These are phyloP conservation scores for Heliconius erato DNA, from an alignment of 2,888 invertebrate genomes.

Conservation along the genomic window DNA sequence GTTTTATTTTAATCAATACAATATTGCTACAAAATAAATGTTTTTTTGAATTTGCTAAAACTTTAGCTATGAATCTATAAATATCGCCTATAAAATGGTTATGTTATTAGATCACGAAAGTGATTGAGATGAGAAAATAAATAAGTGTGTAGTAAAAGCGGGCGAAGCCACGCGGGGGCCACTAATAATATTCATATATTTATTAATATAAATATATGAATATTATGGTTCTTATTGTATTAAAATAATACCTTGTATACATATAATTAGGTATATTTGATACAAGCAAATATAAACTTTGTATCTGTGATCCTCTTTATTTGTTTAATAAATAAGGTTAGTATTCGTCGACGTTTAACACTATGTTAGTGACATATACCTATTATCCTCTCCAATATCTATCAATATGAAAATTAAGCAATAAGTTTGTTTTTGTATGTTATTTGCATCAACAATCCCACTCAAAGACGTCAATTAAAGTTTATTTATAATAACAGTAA, in stretches of 20 bases:
- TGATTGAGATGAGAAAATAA: too few relatives aligned
- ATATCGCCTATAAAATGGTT: too few relatives aligned
- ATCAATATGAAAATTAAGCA: too few relatives aligned
- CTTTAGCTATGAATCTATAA: too few relatives aligned
- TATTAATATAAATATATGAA: background rate
- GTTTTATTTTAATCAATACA: too few relatives aligned
- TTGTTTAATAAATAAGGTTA: background rate
- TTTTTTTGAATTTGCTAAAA: too few relatives aligned
- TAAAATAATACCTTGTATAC: background rate
- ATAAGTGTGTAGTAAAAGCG: too few relatives aligned
- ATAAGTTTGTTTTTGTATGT: background rate
- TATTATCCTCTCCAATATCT: background rate
- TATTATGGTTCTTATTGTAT: background rate
- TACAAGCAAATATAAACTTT: background rate
- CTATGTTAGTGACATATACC: background rate
- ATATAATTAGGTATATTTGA: background rate
- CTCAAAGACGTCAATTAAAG: background rate
- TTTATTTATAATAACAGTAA: background rate
- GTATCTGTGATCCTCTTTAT: background rate
- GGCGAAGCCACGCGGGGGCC: too few relatives aligned
- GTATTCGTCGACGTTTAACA: background rate
- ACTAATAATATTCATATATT: too few relatives aligned
- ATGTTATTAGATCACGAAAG: too few relatives aligned
- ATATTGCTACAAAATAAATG: too few relatives aligned
- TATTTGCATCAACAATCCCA: background rate